These are phyloP conservation scores for Poecilia wingei DNA, from an alignment of 2,797 vertebrate species.

Conservation along the genomic window DNA sequence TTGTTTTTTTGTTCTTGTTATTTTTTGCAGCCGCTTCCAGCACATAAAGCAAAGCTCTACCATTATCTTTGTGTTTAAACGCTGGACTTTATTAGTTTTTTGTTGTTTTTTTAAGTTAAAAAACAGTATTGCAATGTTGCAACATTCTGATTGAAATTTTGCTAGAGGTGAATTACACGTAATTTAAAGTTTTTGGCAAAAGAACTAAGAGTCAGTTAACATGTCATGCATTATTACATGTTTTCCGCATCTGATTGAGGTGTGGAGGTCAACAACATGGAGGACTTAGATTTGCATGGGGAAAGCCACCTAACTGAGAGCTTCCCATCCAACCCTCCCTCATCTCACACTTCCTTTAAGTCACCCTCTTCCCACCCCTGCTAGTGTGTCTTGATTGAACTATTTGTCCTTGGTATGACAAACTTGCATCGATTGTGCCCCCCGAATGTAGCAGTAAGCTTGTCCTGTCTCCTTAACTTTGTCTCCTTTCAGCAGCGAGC, in stretches of 20 bases:
- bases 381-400: constrained; percentile 36
- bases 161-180: constrained; percentile 13
- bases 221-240: constrained; percentile 24
- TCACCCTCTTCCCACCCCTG: constrained; percentile 31
- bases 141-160: constrained; percentile 38
- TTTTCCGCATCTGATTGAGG: constrained; percentile 51
- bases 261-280: constrained; percentile 82
- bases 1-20: constrained; percentile 37
- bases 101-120: neutral
- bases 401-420: constrained; percentile 19
- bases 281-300: constrained; percentile 76
- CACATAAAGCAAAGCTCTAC: constrained; percentile 58
- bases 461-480: constrained; percentile 36
- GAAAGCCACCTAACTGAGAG: constrained; percentile 69
- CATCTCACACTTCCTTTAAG: constrained; percentile 37
- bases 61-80: constrained; percentile 54
- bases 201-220: constrained; percentile 19
- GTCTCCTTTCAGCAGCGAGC: constrained; percentile 49
- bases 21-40: constrained; percentile 62
- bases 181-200: neutral
- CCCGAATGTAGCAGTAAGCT: constrained; percentile 45
- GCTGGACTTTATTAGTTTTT: constrained; percentile 18
- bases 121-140: constrained; percentile 17
- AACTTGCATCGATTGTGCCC: constrained; percentile 35
- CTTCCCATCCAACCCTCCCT: constrained; percentile 37